Base-by-base conservation (phyloP, 2,113 vertebrate genomes). In the Laticauda laticaudata region DNA sequence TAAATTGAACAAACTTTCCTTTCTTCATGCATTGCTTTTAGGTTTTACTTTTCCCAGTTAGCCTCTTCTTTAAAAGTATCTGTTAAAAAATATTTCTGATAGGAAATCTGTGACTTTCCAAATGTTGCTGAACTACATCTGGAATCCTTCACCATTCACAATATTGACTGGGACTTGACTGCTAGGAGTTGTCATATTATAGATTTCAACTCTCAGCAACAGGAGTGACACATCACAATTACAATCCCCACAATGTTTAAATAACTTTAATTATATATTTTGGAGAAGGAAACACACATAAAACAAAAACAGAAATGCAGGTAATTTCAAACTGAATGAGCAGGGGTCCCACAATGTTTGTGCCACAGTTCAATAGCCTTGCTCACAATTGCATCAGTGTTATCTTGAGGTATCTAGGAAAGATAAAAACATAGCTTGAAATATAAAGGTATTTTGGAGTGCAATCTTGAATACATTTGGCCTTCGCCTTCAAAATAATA, bases 351-450 rank as follows among this genome's bases (percentile, higher is more conserved):
- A 0, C 99, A 99, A 95, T 99, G 98, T 6, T 98, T 99, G 95
- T 99, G 99, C 99, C 99, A 99, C 87, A 99, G 93, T 94, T 99
- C 99, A 48, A 99, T 98, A 51, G 99, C 99, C 98, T 99, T 99
- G 92, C 98, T 99, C 95, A 99, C 99, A 3, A 99, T 99, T 15
- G 98, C 98, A 0, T 99, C 99, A 0, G 99, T 99, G 97, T 99
- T 99, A 93, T 99, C 99, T 96, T 99, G 99, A 2, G 99, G 99
- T 87, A 99, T 98, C 99, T 99, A 93, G 20, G 89, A 95, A 93
- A 93, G 88, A 97, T 54, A 56, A 64, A 95, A 5, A 29, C 29
- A 75, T 53, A 29, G 24, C 55, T 51, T 39, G 48, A 64, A 59
- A 51, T 34, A 61, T 39, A 48, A 7, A 48, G 34, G 57, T 59